Evolutionary conservation across 1,140 invertebrate genomes (phyloP).

Genomic region (Drosophila erecta): DNA sequence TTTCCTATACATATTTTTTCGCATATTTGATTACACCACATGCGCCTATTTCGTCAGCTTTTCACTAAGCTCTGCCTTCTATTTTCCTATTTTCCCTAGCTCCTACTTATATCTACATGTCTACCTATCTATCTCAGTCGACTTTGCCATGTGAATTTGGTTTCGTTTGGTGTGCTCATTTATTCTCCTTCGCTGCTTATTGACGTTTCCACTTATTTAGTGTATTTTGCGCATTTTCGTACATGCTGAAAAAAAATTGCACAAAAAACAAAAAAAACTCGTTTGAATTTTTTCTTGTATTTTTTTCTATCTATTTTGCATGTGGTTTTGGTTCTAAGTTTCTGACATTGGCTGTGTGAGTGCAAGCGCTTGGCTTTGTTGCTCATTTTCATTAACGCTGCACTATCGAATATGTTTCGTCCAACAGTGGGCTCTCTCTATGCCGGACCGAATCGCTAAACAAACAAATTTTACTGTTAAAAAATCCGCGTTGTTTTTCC

Average conservation of each 20-base stretch:
- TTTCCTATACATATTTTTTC: constrained; percentile 51
- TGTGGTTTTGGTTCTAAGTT: constrained; percentile 50
- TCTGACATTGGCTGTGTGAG: constrained; percentile 27
- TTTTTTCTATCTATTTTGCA: constrained; percentile 61
- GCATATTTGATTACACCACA: constrained; percentile 74
- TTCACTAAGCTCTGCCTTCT: constrained; percentile 42
- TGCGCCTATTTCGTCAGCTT: constrained; percentile 56
- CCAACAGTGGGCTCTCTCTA: constrained; percentile 69
- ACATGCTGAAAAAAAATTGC: constrained; percentile 50
- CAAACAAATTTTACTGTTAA: constrained; percentile 82
- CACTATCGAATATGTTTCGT: constrained; percentile 60
- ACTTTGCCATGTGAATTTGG: constrained; percentile 53
- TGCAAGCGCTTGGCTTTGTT: constrained; percentile 72
- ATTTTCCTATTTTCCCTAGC: constrained; percentile 17
- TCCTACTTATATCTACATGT: constrained; percentile 12
- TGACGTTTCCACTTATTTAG: constrained; percentile 80
- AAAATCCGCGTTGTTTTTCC: constrained; percentile 25
- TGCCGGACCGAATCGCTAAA: constrained; percentile 47
- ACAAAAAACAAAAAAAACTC: constrained; percentile 48
- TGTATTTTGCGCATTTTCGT: constrained; percentile 81
- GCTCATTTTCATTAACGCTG: constrained; percentile 81
- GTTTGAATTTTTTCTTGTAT: constrained; percentile 39
- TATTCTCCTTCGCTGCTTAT: constrained; percentile 59
- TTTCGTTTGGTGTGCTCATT: constrained; percentile 63
- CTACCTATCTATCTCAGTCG: constrained; percentile 3